These are phyloP conservation scores for Corythaixoides concolor DNA, from an alignment of 2,113 vertebrate species.

Conservation along the genomic window DNA sequence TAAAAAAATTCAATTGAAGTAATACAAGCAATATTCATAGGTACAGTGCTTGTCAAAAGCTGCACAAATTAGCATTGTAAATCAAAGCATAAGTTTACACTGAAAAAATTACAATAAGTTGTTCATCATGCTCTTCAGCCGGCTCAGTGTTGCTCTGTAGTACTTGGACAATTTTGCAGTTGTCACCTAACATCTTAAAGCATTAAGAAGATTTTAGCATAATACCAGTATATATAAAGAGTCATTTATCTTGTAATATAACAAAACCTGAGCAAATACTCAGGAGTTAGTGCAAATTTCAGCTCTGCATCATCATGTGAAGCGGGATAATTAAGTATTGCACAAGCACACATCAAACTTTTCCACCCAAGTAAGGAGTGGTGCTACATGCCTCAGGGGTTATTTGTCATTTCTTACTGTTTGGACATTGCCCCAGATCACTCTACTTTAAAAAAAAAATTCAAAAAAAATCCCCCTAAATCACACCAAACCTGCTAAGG, in stretches of 20 bases:
- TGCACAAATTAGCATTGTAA: constrained; percentile 1
- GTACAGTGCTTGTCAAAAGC: not conserved
- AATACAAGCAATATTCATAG: not conserved
- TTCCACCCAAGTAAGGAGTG: constrained; percentile 12
- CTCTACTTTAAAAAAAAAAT: not conserved
- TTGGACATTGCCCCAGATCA: not conserved
- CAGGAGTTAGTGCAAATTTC: constrained; percentile 39
- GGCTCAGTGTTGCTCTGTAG: not conserved
- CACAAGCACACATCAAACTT: constrained; percentile 15
- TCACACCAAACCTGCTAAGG: not conserved
- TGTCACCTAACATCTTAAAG: not conserved
- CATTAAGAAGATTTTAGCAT: not conserved
- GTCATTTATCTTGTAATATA: not conserved
- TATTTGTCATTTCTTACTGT: not conserved
- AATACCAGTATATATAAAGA: not conserved
- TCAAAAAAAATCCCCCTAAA: not conserved
- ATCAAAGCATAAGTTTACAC: not conserved
- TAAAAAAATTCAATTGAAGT: not conserved
- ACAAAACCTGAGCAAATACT: not conserved
- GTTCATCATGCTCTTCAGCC: not conserved
- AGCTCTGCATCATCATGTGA: not conserved
- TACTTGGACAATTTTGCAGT: not conserved
- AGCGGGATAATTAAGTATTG: constrained; percentile 2
- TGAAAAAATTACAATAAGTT: not conserved
- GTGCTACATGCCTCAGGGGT: not conserved